A percentile compares a stretch with the other conserved stretches of the same genome.
These are phyloP conservation scores for Colostygia pectinataria DNA, from an alignment of 2,888 invertebrate genomes.

Conservation along the genomic window DNA sequence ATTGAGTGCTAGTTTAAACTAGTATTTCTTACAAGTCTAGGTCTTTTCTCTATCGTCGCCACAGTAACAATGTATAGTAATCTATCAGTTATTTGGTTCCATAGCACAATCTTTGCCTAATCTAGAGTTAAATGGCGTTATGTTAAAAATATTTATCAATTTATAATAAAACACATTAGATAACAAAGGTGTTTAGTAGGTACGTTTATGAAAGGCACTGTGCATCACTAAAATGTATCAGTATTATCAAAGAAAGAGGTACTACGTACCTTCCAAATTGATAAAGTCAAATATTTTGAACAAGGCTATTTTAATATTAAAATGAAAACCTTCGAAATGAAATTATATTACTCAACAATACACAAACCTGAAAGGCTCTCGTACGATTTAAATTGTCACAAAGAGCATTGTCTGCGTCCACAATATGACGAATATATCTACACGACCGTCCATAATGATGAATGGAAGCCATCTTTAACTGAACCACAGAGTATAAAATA, in stretches of 20 bases:
- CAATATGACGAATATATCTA: slow-evolving; percentile 45
- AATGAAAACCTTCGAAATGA: slow-evolving; percentile 12
- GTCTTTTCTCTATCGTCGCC: too few relatives aligned
- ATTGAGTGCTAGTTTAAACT: too few relatives aligned
- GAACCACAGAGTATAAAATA: slow-evolving; percentile 41
- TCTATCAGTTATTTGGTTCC: too few relatives aligned
- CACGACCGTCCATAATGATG: slow-evolving; percentile 38
- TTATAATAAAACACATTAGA: too few relatives aligned
- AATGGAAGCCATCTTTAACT: slow-evolving; percentile 48
- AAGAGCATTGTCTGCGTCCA: slow-evolving; percentile 34
- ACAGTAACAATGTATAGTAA: too few relatives aligned
- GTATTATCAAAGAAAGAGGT: too few relatives aligned
- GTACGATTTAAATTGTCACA: slow-evolving; percentile 35
- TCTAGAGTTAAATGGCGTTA: too few relatives aligned
- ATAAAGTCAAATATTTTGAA: background rate
- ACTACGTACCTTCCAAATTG: background rate
- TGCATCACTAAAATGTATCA: too few relatives aligned
- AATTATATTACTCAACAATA: slow-evolving; percentile 14
- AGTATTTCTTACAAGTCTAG: background rate
- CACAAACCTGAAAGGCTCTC: slow-evolving; percentile 11
- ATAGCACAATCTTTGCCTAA: too few relatives aligned
- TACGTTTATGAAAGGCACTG: too few relatives aligned
- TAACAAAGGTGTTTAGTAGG: too few relatives aligned
- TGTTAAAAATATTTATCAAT: too few relatives aligned
- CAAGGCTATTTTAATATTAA: slow-evolving; percentile 9